Base-by-base conservation (phyloP, 2,888 invertebrate genomes). In the Seladonia tumulorum region DNA sequence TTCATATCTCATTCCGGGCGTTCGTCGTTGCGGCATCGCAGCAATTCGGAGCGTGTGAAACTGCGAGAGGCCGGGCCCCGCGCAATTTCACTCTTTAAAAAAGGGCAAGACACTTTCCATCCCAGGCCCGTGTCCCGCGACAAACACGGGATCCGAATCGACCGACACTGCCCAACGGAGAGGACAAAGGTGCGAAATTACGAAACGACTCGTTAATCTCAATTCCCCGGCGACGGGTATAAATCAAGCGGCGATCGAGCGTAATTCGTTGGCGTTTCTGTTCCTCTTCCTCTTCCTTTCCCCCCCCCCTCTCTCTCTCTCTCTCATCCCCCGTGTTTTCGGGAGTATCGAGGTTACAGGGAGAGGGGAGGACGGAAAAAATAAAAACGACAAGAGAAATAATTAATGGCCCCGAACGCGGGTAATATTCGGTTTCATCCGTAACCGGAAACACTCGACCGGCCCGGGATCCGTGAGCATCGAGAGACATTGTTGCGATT, bases 391-490 rank as follows among this genome's bases (percentile, higher is more conserved):
- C 39, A 39, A 57, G 74, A 57, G 75, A 35, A 60, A 78, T 87
- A 87, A 87, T 80, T 79, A 86, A 85, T 77, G 79, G 82, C 68
- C 78, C 14, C n/a, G 60, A 77, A 83, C 77, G 84, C 76, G 76
- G 79, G 35, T 89, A 89, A 84, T 89, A 79, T 86, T 81, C 79
- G 89, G 83, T 89, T 88, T 86, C 82, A 80, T 77, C 73, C 79
- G 81, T 29, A 18, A 70, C 63, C 76, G 89, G 89, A 89, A 86
- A 86, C 81, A 72, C 86, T 72, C 66, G 63, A 75, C 76, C 68
- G n/a, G 57, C 79, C 70, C 60, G 80, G 39, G 72, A 60, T 60
- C 42, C 29, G 25, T 16, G 79, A 75, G 57, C 72, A 72, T 68
- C 80, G 47, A 2, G 74, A 78, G 79, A 81, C 77, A 84, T 81